Base-by-base conservation (phyloP, 2,888 invertebrate species). In the Acheta domesticus region DNA sequence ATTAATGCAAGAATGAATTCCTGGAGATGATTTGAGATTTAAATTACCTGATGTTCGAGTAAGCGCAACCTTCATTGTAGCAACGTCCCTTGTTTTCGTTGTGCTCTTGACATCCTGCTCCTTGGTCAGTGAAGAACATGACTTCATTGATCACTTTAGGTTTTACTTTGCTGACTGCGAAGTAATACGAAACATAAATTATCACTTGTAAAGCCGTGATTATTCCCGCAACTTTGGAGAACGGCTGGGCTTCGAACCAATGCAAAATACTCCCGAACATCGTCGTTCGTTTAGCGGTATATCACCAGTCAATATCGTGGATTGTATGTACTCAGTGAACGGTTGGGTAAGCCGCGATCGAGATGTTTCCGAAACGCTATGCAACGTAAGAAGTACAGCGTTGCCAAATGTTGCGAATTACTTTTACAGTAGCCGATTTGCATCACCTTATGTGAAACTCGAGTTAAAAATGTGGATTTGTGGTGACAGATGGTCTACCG, bases 71-170 rank as follows among this genome's bases (percentile, higher is more conserved):
- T 62, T 62, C 62, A 62, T 62, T 62, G n/a, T 62, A 14, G 62
- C 62, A 62, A 62, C 62, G 62, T 62, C 62, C 62, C n/a, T 62
- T 14, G n/a, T 62, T 62, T 62, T 62, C 62, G n/a, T 62, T 62
- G 62, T 62, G 62, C n/a, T 62, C 62, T 62, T 62, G 62, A 62
- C 62, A 62, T 14, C 62, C 62, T 19, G 62, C 62, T 62, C 62
- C 62, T 62, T 62, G 62, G n/a, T 62, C 62, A 14, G 62, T 62
- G 62, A 62, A 62, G n/a, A 62, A 62, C 62, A 62, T 62, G 14
- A 62, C 62, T 62, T 62, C 62, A 62, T 62, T 62, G 14, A 62
- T 62, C 4, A 62, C 62, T 62, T 62, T 62, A 62, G 62, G 16
- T 62, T 62, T 62, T 16, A 62, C n/a, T 14, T 62, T 19, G 8